Conservation (phyloP, 2,113 vertebrate species). For the Podarcis cretensis region DNA sequence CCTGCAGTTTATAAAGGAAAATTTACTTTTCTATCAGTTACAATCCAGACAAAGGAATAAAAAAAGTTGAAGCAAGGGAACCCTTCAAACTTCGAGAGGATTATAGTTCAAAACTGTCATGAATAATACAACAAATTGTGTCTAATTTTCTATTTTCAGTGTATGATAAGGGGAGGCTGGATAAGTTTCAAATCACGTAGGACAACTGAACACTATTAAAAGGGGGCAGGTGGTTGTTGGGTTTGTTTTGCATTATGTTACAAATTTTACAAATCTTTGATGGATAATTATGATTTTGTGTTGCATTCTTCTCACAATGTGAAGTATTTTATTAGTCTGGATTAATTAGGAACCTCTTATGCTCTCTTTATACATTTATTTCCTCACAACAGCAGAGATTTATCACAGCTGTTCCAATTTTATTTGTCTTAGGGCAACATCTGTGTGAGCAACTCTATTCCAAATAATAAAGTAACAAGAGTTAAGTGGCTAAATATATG, state of each 20-base stretch:
- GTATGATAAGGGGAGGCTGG: background rate
- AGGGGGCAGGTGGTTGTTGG: conserved; percentile 9
- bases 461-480: background rate
- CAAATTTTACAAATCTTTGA: conserved; percentile 30
- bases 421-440: conserved; percentile 7
- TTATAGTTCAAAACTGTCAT: conserved; percentile 27
- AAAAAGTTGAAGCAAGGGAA: conserved; percentile 1
- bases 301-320: background rate
- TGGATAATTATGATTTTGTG: background rate
- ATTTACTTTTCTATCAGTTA: background rate
- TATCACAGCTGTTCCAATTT: conserved; percentile 29
- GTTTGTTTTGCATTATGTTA: background rate
- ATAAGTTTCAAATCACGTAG: background rate
- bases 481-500: conserved; percentile 17
- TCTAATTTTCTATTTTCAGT: conserved; percentile 17
- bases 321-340: conserved; percentile 22
- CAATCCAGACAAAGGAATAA: background rate
- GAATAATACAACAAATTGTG: conserved; percentile 40
- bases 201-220: conserved; percentile 7
- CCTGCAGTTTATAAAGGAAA: background rate
- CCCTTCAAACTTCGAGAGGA: conserved; percentile 2
- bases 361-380: conserved; percentile 8
- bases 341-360: conserved; percentile 2
- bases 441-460: conserved; percentile 25
- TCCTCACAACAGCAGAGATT: background rate